Percentiles rank a stretch among this genome's conserved stretches.
These are phyloP conservation scores for Zele albiditarsus DNA, from an alignment of 2,888 invertebrate genomes.

Conservation along the genomic window DNA sequence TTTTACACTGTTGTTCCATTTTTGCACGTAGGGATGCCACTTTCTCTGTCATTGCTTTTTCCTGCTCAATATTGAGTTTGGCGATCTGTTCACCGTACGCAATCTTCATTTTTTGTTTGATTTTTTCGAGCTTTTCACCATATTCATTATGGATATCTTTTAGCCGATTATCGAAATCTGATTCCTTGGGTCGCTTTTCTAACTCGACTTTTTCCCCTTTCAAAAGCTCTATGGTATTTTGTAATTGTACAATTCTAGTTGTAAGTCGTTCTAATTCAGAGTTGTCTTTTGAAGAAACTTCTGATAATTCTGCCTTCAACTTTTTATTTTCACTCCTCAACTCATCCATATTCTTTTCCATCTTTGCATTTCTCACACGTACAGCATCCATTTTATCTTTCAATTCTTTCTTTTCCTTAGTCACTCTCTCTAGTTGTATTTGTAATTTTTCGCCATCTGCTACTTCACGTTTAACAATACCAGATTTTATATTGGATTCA, in stretches of 20 bases:
- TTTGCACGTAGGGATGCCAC: conserved; percentile 69
- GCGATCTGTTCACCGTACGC: conserved; percentile 79
- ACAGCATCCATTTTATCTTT: conserved; percentile 60
- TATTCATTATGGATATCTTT: conserved; percentile 79
- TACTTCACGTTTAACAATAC: conserved; percentile 51
- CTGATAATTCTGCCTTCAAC: conserved; percentile 48
- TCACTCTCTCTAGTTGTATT: conserved; percentile 53
- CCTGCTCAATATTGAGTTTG: conserved; percentile 75
- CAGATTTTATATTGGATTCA: conserved; percentile 49
- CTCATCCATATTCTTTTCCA: conserved; percentile 63
- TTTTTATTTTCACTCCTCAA: conserved; percentile 56
- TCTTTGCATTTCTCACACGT: conserved; percentile 58
- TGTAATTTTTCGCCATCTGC: conserved; percentile 57
- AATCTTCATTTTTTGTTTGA: conserved; percentile 84
- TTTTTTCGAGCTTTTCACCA: conserved; percentile 83
- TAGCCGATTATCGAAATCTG: conserved; percentile 62
- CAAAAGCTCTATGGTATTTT: conserved; percentile 49
- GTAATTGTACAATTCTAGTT: conserved; percentile 55
- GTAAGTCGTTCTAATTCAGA: conserved; percentile 43
- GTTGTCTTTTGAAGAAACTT: conserved; percentile 23
- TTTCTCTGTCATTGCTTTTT: conserved; percentile 73
- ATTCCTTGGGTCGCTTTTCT: conserved; percentile 60
- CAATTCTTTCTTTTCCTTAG: conserved; percentile 59
- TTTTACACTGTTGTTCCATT: conserved; percentile 66
- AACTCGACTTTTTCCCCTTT: conserved; percentile 45